Evolutionary conservation across 2,888 invertebrate species (phyloP).

Genomic region (Calephelis perditalis): DNA sequence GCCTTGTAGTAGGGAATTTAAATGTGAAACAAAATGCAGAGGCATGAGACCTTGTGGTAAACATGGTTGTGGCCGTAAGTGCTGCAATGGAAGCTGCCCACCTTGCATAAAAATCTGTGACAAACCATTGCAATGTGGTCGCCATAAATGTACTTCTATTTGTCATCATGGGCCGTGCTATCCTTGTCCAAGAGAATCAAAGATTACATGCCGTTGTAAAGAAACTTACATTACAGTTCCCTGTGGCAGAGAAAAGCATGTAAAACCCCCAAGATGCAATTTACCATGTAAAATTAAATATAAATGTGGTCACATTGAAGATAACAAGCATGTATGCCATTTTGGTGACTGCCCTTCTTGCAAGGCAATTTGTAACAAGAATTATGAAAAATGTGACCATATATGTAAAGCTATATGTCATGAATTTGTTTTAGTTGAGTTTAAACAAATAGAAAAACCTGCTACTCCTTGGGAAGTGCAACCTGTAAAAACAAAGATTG

Average conservation of each 20-base stretch:
- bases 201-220: conserved; percentile 89
- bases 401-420: conserved; percentile 86
- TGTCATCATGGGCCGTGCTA: conserved; percentile 92
- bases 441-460: conserved; percentile 76
- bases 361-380: conserved; percentile 83
- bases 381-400: conserved; percentile 80
- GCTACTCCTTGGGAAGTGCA: conserved; percentile 83
- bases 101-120: conserved; percentile 92
- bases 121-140: conserved; percentile 88
- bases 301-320: conserved; percentile 88
- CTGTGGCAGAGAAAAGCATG: conserved; percentile 88
- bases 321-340: conserved; percentile 88
- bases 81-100: conserved; percentile 90
- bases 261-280: conserved; percentile 88
- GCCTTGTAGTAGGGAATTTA: conserved; percentile 90
- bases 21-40: conserved; percentile 94
- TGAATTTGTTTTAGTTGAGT: conserved; percentile 82
- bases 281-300: conserved; percentile 86
- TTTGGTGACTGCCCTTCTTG: conserved; percentile 92
- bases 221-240: conserved; percentile 87
- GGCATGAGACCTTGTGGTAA: conserved; percentile 88
- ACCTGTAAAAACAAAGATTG: conserved; percentile 65
- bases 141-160: conserved; percentile 89
- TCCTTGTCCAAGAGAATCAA: conserved; percentile 85
- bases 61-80: conserved; percentile 94